Conservation (phyloP, 2,113 vertebrate species). For the Macrotus californicus region DNA sequence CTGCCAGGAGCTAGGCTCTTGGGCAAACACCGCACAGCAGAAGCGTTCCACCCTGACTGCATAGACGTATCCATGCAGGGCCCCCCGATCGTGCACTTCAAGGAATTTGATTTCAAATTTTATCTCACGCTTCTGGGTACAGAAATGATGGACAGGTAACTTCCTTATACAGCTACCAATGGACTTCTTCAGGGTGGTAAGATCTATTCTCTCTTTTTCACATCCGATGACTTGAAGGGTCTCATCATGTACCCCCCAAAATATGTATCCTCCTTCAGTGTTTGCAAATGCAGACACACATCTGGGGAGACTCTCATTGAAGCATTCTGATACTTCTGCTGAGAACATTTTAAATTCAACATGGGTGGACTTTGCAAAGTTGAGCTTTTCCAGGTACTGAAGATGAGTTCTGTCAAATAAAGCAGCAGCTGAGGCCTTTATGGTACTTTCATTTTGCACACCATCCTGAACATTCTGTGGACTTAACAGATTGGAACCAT, state of each 20-base stretch:
- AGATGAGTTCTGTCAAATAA: slow-evolving; percentile 20
- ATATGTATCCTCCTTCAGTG: slow-evolving; percentile 38
- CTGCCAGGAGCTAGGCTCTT: slow-evolving; percentile 5
- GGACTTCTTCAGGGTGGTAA: rapidly evolving
- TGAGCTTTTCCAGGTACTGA: slow-evolving; percentile 22
- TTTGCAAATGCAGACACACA: slow-evolving; percentile 66
- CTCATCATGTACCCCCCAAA: slow-evolving; percentile 53
- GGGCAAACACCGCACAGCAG: slow-evolving; percentile 14
- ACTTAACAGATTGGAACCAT: not conserved
- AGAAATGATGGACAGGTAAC: slow-evolving; percentile 48
- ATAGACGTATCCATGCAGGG: not conserved
- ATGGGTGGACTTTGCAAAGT: not conserved
- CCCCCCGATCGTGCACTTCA: not conserved
- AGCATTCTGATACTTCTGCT: not conserved
- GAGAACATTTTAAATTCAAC: slow-evolving; percentile 58
- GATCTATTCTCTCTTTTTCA: not conserved
- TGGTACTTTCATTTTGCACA: not conserved
- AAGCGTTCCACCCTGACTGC: slow-evolving; percentile 30
- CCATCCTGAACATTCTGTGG: not conserved
- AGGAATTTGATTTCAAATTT: not conserved
- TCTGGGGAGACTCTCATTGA: slow-evolving; percentile 9
- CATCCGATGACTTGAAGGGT: slow-evolving; percentile 26
- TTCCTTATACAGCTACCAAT: not conserved
- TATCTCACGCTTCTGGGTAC: not conserved
- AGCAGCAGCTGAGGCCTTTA: not conserved